Evolutionary conservation across 2,888 invertebrate species (phyloP).

Genomic region (Reticulitermes lucifugus): DNA sequence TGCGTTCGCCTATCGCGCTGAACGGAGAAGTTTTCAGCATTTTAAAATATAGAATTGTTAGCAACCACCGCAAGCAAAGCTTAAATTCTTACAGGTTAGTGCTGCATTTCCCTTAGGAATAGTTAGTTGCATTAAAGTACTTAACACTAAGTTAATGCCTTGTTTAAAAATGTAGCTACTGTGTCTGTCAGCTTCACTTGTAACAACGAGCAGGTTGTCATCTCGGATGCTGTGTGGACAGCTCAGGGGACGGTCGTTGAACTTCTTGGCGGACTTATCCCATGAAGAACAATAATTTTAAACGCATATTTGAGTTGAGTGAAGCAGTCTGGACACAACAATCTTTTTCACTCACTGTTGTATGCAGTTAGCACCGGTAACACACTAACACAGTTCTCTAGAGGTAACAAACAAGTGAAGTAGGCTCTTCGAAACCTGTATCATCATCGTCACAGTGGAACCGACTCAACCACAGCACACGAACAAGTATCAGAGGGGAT

Average conservation of each 20-base stretch:
- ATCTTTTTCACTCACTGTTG: slow-evolving; percentile 26
- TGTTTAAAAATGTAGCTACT: slow-evolving; percentile 42
- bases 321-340: background rate
- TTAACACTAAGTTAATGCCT: slow-evolving; percentile 6
- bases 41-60: background rate
- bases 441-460: background rate
- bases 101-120: background rate
- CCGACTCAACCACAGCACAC: background rate
- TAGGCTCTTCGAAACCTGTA: background rate
- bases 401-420: background rate
- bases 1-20: background rate
- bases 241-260: background rate
- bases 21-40: background rate
- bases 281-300: background rate
- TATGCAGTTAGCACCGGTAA: slow-evolving; percentile 28
- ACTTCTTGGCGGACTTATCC: background rate
- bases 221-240: background rate
- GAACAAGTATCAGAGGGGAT: background rate
- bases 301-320: slow-evolving; percentile 11
- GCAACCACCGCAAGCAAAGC: background rate
- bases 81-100: background rate
- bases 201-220: slow-evolving; percentile 48
- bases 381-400: slow-evolving; percentile 44
- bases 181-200: slow-evolving; percentile 49
- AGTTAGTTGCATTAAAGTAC: background rate